phyloP scores from a whole-genome alignment of 2,888 invertebrate genomes.

The Idaea biselata region DNA sequence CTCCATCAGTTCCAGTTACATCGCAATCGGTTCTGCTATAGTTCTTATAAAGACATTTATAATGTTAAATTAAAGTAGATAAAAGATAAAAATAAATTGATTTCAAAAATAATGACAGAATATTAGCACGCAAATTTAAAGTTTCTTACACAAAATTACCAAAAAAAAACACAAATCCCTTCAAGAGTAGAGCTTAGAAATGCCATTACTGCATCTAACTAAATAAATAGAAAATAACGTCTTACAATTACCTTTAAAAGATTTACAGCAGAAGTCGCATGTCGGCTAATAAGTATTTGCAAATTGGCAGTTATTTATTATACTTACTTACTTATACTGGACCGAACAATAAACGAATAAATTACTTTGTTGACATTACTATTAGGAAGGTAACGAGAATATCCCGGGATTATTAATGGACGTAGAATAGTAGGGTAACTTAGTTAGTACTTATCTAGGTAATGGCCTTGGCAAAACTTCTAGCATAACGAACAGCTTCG shows the following conservation, averaged over 20 bases:
- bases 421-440: not conserved
- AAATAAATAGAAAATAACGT: not conserved
- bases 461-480: no score
- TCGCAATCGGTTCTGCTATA: no score
- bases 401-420: not conserved
- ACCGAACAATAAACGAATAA: not conserved
- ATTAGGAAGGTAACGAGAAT: not conserved
- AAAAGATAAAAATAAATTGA: no score
- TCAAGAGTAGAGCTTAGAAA: not conserved
- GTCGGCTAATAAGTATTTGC: conserved; percentile 14
- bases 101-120: no score
- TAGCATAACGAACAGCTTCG: no score
- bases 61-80: no score
- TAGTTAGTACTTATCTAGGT: not conserved
- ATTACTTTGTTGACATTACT: not conserved
- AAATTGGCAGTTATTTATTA: not conserved
- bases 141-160: no score
- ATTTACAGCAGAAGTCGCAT: conserved; percentile 46
- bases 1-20: no score
- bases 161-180: no score
- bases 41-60: no score
- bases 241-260: conserved; percentile 51
- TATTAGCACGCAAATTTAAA: no score
- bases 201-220: not conserved
- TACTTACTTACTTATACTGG: not conserved